These are phyloP conservation scores for Hermodice carunculata DNA, from an alignment of 2,888 invertebrate genomes.

Conservation along the genomic window DNA sequence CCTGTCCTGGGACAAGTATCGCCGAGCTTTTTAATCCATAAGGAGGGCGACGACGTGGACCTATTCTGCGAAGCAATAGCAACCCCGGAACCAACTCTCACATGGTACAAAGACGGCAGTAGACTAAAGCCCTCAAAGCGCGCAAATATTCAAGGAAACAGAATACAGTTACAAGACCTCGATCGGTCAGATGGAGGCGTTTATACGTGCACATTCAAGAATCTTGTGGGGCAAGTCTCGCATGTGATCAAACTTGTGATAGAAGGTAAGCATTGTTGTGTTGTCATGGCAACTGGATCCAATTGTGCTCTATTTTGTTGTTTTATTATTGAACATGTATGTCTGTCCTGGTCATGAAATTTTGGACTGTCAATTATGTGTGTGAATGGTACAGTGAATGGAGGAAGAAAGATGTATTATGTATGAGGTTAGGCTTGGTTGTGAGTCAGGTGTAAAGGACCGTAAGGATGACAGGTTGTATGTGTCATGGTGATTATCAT, in stretches of 20 bases:
- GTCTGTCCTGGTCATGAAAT: too few relatives aligned
- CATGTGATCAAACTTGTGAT: conserved; percentile 96
- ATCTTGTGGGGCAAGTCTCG: conserved; percentile 95
- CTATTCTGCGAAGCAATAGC: conserved; percentile 97
- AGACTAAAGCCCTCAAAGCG: conserved; percentile 31
- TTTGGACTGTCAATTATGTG: too few relatives aligned
- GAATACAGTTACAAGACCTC: conserved; percentile 82
- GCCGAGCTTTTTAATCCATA: conserved; percentile 41
- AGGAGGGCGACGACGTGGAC: conserved; percentile 89
- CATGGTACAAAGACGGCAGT: conserved; percentile 86
- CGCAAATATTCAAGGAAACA: conserved; percentile 27
- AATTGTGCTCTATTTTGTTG: too few relatives aligned
- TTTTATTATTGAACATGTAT: too few relatives aligned
- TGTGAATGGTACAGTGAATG: too few relatives aligned
- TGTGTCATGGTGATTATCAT: too few relatives aligned
- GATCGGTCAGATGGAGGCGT: conserved; percentile 95
- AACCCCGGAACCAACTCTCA: conserved; percentile 91
- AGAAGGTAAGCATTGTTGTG: too few relatives aligned
- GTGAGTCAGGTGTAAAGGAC: too few relatives aligned
- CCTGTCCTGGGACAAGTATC: conserved; percentile 40
- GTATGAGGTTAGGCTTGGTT: too few relatives aligned
- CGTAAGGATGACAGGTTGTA: too few relatives aligned
- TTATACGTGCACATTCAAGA: conserved; percentile 95
- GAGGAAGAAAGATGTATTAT: too few relatives aligned
- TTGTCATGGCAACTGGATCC: too few relatives aligned